phyloP scores from a whole-genome alignment of 2,113 vertebrate species.

The Mungos mungo region DNA sequence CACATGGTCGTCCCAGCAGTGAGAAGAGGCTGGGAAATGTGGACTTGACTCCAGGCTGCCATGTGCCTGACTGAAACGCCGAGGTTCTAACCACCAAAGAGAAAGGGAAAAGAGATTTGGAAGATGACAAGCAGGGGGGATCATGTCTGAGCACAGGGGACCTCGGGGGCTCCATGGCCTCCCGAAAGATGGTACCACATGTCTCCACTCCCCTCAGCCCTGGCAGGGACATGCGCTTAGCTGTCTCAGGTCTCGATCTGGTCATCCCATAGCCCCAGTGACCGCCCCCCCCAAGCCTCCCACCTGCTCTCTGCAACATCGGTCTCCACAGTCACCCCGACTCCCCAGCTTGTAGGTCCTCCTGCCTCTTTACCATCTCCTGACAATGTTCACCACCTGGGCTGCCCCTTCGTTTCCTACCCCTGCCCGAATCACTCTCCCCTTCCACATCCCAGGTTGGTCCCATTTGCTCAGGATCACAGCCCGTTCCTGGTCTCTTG shows the following conservation, averaged over 20 bases:
- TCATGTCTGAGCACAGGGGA: neutral
- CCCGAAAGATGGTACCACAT: neutral
- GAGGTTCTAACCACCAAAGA: neutral
- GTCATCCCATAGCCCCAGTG: too few relatives aligned
- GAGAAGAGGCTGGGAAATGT: neutral
- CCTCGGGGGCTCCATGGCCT: too few relatives aligned
- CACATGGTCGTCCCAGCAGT: neutral
- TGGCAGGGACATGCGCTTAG: neutral
- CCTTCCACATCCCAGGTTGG: neutral
- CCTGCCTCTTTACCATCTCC: neutral
- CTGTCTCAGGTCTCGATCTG: neutral
- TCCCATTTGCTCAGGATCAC: too few relatives aligned
- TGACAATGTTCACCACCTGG: neutral
- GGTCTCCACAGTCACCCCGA: neutral
- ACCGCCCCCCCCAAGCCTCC: too few relatives aligned
- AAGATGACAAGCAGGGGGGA: neutral
- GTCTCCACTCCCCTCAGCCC: neutral
- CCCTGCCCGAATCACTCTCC: neutral
- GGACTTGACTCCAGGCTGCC: neutral
- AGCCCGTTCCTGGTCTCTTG: neutral
- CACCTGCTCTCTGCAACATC: neutral
- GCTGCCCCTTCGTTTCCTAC: neutral
- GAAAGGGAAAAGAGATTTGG: neutral
- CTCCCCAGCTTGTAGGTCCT: neutral
- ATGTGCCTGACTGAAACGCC: neutral